Evolutionary conservation across 2,888 invertebrate species (phyloP).

Genomic region (Nebria brevicollis): DNA sequence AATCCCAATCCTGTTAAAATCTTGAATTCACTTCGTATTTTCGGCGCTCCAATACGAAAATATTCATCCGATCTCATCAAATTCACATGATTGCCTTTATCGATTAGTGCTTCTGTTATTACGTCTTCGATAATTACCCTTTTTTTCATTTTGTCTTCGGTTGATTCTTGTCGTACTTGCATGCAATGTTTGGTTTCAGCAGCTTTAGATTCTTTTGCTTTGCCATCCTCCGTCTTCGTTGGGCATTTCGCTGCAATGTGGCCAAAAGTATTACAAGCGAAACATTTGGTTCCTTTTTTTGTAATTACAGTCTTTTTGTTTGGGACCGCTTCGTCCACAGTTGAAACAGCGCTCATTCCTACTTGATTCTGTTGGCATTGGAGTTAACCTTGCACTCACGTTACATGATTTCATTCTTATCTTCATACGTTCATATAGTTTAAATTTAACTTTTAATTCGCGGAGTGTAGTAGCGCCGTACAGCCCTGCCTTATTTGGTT

Average conservation of each 20-base stretch:
- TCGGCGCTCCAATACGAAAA: conserved; percentile 16
- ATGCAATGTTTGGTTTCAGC: no score
- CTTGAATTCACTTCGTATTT: background rate
- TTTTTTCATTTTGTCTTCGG: background rate
- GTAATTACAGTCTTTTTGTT: conserved; percentile 3
- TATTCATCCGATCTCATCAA: conserved; percentile 13
- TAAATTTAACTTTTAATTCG: no score
- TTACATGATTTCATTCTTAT: no score
- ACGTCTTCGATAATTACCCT: conserved; percentile 1
- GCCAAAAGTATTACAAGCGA: conserved; percentile 43
- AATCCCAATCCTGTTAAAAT: conserved; percentile 7
- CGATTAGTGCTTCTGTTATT: background rate
- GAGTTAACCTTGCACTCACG: background rate
- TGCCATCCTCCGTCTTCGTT: background rate
- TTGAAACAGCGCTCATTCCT: conserved; percentile 19
- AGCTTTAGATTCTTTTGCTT: background rate
- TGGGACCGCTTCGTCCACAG: conserved; percentile 20
- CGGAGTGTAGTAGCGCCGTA: no score
- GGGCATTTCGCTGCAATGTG: conserved; percentile 31
- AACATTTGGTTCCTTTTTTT: conserved; percentile 42
- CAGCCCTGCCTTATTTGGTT: no score
- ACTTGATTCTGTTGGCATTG: background rate
- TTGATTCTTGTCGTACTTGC: no score
- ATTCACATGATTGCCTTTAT: conserved; percentile 15
- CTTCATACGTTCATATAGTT: background rate